phyloP scores from a whole-genome alignment of 2,888 invertebrate species.

The Archaeoteleia sp. region DNA sequence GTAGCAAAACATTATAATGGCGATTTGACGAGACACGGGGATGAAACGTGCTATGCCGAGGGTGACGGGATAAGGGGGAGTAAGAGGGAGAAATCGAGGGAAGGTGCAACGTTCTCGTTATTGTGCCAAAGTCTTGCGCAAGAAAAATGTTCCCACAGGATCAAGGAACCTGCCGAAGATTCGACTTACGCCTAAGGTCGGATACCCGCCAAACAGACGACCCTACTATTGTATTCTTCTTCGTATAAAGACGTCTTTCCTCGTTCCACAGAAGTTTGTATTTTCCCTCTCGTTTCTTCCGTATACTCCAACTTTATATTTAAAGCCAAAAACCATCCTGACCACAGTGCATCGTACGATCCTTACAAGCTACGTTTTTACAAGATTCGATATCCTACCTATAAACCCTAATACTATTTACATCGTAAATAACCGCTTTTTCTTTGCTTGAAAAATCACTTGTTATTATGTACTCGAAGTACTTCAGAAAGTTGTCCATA shows the following conservation, averaged over 20 bases:
- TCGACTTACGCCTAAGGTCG: constrained; percentile 36
- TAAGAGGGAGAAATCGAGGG: constrained; percentile 4
- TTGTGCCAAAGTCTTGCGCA: constrained; percentile 54
- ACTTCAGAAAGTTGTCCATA: neutral
- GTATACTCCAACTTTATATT: constrained; percentile 28
- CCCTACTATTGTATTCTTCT: constrained; percentile 17
- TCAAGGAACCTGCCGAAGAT: constrained; percentile 55
- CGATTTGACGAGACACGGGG: constrained; percentile 55
- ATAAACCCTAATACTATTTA: constrained; percentile 17
- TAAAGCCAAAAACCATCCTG: neutral
- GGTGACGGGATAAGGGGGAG: constrained; percentile 28
- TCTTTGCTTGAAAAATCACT: neutral
- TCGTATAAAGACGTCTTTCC: neutral
- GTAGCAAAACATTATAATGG: constrained; percentile 45
- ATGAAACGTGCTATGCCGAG: constrained; percentile 59
- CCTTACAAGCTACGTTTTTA: constrained; percentile 13
- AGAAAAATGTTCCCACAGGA: constrained; percentile 65
- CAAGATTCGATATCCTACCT: constrained; percentile 25
- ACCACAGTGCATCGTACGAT: constrained; percentile 23
- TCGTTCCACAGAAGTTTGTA: neutral
- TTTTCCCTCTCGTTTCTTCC: constrained; percentile 32
- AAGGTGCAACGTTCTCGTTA: constrained; percentile 29
- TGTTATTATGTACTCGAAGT: neutral
- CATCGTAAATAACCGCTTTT: constrained; percentile 19
- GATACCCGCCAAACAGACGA: constrained; percentile 26